Evolutionary conservation across 1,140 invertebrate genomes (phyloP), one percentile per base, ranked within the genome.

Genomic region (Drosophila takahashii): DNA sequence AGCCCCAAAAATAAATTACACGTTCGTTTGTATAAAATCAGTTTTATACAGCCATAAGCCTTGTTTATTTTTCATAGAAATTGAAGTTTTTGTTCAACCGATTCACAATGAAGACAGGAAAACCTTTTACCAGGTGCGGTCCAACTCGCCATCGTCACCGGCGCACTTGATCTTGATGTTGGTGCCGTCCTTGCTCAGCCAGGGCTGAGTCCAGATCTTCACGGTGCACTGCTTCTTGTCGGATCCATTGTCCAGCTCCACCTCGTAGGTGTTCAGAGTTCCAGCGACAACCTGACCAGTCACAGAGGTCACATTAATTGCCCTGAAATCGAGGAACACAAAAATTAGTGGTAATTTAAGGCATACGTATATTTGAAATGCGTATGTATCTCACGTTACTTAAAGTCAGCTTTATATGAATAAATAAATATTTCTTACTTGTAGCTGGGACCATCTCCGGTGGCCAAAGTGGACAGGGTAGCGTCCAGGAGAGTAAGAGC

Each of bases 261-360:
- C 73, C 32, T 89, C 66, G 36, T 76, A 84, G 32, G 27, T 51
- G n/a, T 80, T 65, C 3, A 77, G 50, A 0, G 1, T 29, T 45
- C 89, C 89, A 7, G 89, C 22, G 3, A 91, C 89, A 0, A 72
- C 44, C 50, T 91, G 89, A 1, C 39, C 26, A 0, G 67, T 71
- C 10, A 70, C 89, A 0, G 72, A 77, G 6, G 57, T 60, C 2
- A 91, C 72, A 9, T 84, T 81, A 7, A 69, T 64, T n/a, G 84
- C 26, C 44, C 89, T 91, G n/a, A 44, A 15, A 13, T n/a, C 4
- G 29, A 9, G 8, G 2, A 22, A 13, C 4, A 42, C 3, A 18
- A 10, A 16, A 18, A 42, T 42, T 8, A 42, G 41, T 42, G 8
- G 4, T 0, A 18, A 13, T 4, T 3, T 13, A 37, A 18, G 8